A percentile compares a stretch with the other conserved stretches of the same genome.
Evolutionary conservation across 1,140 invertebrate species (phyloP).

Genomic region (Psilanteris sp.): DNA sequence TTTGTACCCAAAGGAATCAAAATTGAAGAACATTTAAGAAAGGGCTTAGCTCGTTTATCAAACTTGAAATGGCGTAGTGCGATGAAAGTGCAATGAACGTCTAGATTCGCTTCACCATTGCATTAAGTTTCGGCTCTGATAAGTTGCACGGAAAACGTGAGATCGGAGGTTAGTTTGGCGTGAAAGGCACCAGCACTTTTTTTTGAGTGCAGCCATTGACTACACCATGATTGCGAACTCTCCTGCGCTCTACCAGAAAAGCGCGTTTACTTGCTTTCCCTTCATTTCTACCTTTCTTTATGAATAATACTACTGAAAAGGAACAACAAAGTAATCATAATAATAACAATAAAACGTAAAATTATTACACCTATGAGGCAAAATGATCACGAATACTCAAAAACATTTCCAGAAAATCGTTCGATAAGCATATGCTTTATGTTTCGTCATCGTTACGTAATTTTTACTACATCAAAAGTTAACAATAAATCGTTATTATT

Average conservation of each 20-base stretch:
- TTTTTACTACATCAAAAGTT: too few species aligned
- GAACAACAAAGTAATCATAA: constrained; percentile 46
- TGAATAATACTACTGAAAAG: constrained; percentile 2
- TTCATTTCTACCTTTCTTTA: constrained; percentile 22
- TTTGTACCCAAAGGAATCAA: constrained; percentile 34
- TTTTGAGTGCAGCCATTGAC: constrained; percentile 34
- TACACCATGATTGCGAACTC: constrained; percentile 32
- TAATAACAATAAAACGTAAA: constrained; percentile 44
- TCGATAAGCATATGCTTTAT: too few species aligned
- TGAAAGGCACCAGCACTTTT: constrained; percentile 32
- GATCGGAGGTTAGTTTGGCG: constrained; percentile 49
- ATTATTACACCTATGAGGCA: constrained; percentile 42
- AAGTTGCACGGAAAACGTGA: constrained; percentile 49
- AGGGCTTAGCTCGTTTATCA: constrained; percentile 45
- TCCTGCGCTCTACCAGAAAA: constrained; percentile 15
- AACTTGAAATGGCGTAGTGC: constrained; percentile 33
- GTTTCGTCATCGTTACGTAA: too few species aligned
- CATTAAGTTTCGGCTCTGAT: constrained; percentile 47
- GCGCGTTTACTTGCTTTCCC: constrained; percentile 12
- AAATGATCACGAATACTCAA: constrained; percentile 54
- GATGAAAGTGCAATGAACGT: constrained; percentile 53
- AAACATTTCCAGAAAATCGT: too few species aligned
- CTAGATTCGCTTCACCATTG: constrained; percentile 24
- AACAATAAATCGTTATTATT: too few species aligned
- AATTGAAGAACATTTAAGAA: constrained; percentile 54